Base-by-base conservation (phyloP, 1,140 invertebrate genomes). In the Drosophila nebulosa region DNA sequence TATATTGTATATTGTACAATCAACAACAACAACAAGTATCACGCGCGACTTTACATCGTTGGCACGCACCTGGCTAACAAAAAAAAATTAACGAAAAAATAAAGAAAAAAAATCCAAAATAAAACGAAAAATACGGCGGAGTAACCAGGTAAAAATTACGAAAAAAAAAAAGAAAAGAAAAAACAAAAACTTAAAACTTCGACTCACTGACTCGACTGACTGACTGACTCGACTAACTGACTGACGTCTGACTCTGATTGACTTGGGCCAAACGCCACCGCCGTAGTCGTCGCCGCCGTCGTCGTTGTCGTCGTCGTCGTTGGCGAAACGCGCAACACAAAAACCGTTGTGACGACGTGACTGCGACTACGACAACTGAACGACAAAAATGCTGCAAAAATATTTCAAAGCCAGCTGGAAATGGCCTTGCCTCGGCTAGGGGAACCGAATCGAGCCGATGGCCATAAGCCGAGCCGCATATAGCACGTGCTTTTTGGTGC, bases 351-450 rank as follows among this genome's bases (percentile, higher is more conserved):
- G 81, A 88, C 81, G 81, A 86, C 83, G 83, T 81, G 81, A 86
- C 81, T 86, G 81, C 81, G 81, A 86, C 81, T 86, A 83, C 78
- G 81, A 86, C 83, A 83, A 86, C 81, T 86, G 78, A 88, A 69
- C 71, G 69, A 65, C 69, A 39, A 71, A 50, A 64, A 55, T 74
- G 69, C 81, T 74, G 81, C 81, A 86, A 86, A 81, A 79, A 57
- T 56, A 63, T 60, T 64, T 50, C 35, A 56, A 52, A 46, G 56
- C 42, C 42, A 60, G 50, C 57, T 58, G 55, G 46, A 46, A 46
- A 46, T 46, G 39, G 39, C 39, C 39, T 46, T 46, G 39, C 39
- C 16, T 46, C 39, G 39, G 39, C 42, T 42, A 56, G 46, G 26
- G 53, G 42, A 59, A 27, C 14, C 14, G 32, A 70, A 64, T 42